Percentiles rank a stretch among this genome's conserved stretches.
Conservation (phyloP, 2,113 vertebrate species). For the Aspiorhynchus laticeps region DNA sequence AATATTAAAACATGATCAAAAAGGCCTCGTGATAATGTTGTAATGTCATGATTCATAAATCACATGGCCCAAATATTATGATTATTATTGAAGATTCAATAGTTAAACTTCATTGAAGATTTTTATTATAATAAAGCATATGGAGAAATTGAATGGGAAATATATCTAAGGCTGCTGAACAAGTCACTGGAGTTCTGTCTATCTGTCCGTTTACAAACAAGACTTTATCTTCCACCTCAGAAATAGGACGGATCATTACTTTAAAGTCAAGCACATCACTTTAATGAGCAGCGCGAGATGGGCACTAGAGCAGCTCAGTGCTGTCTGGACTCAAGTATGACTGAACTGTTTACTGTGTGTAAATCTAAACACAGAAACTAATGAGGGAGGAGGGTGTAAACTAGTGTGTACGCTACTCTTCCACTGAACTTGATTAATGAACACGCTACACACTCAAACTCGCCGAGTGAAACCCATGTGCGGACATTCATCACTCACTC, state of each 20-base stretch:
- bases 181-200: constrained; percentile 1
- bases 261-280: constrained; percentile 25
- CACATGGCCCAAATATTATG: not conserved
- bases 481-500: constrained; percentile 40
- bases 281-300: constrained; percentile 32
- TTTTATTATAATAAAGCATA: not conserved
- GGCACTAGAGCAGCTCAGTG: not conserved
- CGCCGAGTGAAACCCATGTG: not conserved
- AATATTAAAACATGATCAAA: not conserved
- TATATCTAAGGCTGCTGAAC: not conserved
- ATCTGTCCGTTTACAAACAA: not conserved
- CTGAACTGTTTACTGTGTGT: constrained; percentile 6
- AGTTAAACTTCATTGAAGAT: not conserved
- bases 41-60: not conserved
- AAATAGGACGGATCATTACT: constrained; percentile 26
- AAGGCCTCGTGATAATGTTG: not conserved
- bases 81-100: not conserved
- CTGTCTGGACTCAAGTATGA: constrained; percentile 22
- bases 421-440: constrained; percentile 57
- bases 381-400: constrained; percentile 17
- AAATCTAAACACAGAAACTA: constrained; percentile 24
- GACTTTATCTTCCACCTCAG: not conserved
- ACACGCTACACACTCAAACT: constrained; percentile 41
- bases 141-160: not conserved
- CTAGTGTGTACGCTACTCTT: constrained; percentile 36